These are phyloP conservation scores for Holacanthella duospinosa DNA, from an alignment of 2,888 invertebrate genomes.

Conservation along the genomic window DNA sequence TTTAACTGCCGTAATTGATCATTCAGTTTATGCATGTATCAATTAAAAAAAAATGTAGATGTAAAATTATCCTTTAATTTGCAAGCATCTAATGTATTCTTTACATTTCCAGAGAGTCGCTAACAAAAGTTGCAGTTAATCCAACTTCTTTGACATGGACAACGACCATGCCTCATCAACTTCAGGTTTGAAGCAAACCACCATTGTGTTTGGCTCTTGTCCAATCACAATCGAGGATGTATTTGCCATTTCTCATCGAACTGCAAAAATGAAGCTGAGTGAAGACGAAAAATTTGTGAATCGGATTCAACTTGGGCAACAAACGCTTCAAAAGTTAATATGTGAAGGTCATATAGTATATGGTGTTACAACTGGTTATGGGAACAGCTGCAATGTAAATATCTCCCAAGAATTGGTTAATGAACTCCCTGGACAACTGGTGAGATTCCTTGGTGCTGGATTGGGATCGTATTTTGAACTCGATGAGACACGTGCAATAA, in stretches of 20 bases:
- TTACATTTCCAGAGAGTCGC: too few species aligned
- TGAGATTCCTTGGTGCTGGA: not conserved
- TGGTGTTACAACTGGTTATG: conserved; percentile 8
- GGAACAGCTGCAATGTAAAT: not conserved
- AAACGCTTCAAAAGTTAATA: not conserved
- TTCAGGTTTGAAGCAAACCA: too few species aligned
- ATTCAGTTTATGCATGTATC: too few species aligned
- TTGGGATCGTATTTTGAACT: not conserved
- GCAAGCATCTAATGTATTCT: too few species aligned
- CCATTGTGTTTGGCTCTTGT: not conserved
- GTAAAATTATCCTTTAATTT: too few species aligned
- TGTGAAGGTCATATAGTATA: not conserved
- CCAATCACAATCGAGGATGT: not conserved
- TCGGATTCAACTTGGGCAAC: not conserved
- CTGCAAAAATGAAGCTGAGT: not conserved
- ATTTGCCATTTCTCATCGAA: not conserved
- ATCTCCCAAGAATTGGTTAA: not conserved
- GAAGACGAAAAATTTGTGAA: not conserved
- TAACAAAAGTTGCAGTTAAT: too few species aligned
- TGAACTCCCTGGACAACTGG: not conserved
- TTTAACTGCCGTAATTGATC: too few species aligned
- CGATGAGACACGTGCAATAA: not conserved
- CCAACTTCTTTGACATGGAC: too few species aligned
- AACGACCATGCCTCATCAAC: not conserved
- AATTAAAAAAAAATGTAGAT: too few species aligned